phyloP scores from a whole-genome alignment of 2,888 invertebrate genomes.

The Fragum fragum region DNA sequence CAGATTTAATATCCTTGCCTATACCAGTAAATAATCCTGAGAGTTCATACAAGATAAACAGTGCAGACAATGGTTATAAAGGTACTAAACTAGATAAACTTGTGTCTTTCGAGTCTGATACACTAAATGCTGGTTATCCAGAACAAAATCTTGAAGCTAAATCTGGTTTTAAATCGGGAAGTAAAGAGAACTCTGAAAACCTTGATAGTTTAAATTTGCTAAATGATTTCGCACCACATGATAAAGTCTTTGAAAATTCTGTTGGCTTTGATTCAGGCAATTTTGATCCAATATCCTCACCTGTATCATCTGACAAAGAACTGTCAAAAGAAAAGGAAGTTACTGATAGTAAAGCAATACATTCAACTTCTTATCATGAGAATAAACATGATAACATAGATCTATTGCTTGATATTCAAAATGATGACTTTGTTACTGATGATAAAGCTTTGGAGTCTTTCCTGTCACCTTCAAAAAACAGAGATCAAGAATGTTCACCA shows the following conservation, averaged over 20 bases:
- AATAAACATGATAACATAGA: background rate
- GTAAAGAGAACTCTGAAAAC: background rate
- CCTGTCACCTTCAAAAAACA: background rate
- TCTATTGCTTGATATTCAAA: background rate
- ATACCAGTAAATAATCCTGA: background rate
- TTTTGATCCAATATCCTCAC: too few relatives aligned
- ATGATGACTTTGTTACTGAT: background rate
- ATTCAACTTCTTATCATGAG: too few relatives aligned
- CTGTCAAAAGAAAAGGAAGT: too few relatives aligned
- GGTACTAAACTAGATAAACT: background rate
- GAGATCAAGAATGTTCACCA: too few relatives aligned
- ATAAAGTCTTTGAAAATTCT: too few relatives aligned
- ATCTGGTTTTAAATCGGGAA: background rate
- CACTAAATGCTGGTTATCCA: background rate
- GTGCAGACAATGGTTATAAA: background rate
- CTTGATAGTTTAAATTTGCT: background rate
- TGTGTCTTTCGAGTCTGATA: background rate
- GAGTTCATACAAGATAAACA: background rate
- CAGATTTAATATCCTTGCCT: background rate
- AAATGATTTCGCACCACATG: background rate
- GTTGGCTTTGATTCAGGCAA: too few relatives aligned
- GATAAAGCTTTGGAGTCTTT: background rate
- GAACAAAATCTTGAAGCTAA: background rate
- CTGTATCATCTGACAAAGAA: too few relatives aligned
- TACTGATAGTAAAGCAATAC: too few relatives aligned